Evolutionary conservation across 2,888 invertebrate genomes (phyloP), one percentile per base, ranked within the genome.

Genomic region (Euproctis similis): DNA sequence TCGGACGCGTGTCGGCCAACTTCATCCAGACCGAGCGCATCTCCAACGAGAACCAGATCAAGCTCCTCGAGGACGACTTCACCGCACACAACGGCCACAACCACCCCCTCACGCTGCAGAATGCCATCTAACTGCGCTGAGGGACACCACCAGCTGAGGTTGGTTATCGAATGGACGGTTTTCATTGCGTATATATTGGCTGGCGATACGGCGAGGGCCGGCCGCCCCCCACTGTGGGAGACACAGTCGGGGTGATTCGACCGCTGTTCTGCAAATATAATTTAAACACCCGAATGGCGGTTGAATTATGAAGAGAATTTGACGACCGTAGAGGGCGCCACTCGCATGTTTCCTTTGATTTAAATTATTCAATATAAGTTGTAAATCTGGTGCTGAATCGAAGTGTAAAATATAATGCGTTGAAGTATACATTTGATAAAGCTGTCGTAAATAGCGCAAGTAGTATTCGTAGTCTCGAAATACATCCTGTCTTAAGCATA

Each of bases 41-140:
- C 39, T 52, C 63, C 24, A 52, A 52, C 37, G 68, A 68, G 39
- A 55, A 36, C 36, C 65, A 66, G 36, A 52, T 53, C 23, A 61
- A 59, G 26, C 44, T 62, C 1, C 32, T 63, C 2, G 70, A 70
- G 27, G 77, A 76, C 18, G 82, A 81, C 41, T 81, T 74, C 62
- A 61, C 76, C n/a, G 57, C 81, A 69, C 81, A 80, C 75, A 84
- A 84, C 48, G 81, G 80, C 3, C 78, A 80, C 49, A 52, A 54
- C 25, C 81, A 82, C 38, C 80, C 82, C 38, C 53, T 82, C 28
- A 81, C 82, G 29, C 50, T 82, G 52, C 78, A 75, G 37, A 82
- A 82, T 46, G 81, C 80, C 20, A 77, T 81, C 46, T 82, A 78
- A 69, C 16, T 4, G 6, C 8, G n/a, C n/a, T n/a, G n/a, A n/a